A percentile compares a stretch with the other conserved stretches of the same genome.
These are phyloP conservation scores for Euglossa dilemma DNA, from an alignment of 1,140 invertebrate species.

Conservation along the genomic window DNA sequence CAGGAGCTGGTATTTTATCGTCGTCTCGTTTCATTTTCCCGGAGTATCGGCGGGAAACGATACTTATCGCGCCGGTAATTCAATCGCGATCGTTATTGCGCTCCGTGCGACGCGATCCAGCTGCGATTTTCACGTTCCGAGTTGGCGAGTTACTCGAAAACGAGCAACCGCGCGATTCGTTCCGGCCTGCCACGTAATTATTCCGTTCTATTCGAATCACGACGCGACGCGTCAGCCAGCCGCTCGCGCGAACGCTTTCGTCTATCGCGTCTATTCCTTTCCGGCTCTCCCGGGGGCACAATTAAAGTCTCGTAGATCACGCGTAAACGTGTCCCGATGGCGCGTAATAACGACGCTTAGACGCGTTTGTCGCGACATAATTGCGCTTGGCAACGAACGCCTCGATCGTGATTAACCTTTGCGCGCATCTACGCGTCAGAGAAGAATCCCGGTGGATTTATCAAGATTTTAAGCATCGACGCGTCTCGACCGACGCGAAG, in stretches of 20 bases:
- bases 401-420: background rate
- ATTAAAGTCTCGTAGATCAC: conserved; percentile 50
- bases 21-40: background rate
- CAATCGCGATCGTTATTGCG: background rate
- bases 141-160: background rate
- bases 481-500: background rate
- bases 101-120: background rate
- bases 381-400: background rate
- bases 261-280: conserved; percentile 24
- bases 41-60: background rate
- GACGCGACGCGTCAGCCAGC: conserved; percentile 22
- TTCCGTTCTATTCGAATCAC: conserved; percentile 32
- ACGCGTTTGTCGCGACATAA: conserved; percentile 5
- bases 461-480: background rate
- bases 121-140: background rate
- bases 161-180: background rate
- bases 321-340: conserved; percentile 1
- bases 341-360: conserved; percentile 24
- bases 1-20: too few species aligned
- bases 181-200: conserved; percentile 29
- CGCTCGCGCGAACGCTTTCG: conserved; percentile 1
- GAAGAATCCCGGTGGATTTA: background rate
- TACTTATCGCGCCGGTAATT: background rate
- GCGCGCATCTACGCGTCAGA: background rate
- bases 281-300: conserved; percentile 3